Base-by-base conservation (phyloP, 2,888 invertebrate genomes). In the Morpho helenor region DNA sequence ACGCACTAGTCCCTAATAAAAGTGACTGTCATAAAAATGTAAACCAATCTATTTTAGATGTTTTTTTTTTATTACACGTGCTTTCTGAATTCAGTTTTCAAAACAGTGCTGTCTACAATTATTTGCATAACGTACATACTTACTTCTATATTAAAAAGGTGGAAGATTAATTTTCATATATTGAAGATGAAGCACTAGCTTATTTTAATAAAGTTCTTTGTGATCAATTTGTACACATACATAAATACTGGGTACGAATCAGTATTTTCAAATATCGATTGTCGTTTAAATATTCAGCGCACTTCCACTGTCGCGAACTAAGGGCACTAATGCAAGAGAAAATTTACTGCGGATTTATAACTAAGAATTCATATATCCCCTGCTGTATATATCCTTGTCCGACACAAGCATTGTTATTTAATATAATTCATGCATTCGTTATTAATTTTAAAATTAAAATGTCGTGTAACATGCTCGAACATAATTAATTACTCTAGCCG, bases 401-500 rank as follows among this genome's bases (percentile, higher is more conserved):
- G 55, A 41, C 58, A 56, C 51, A 52, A 40, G 49, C 55, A 58
- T 57, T 44, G 62, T 57, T 66, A 59, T 61, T 56, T 54, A 62
- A 66, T 42, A 52, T 59, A 44, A 60, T 58, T 52, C 54, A 57
- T 58, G 52, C 53, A 58, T 49, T 64, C 58, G 58, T 56, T 66
- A 65, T 63, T 57, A 62, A 66, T 64, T 65, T 65, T 65, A 61
- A 74, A 71, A 70, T 75, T 69, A 74, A 74, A 74, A 73, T 68
- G 70, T 72, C 72, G 72, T 66, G 69, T 70, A 74, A 72, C 67
- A 72, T 66, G 66, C 66, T 64, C 64, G 68, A 75, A 73, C 75
- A 75, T 77, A 77, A 82, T 83, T 83, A 84, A 82, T 82, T 78
- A 77, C 77, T 75, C 67, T 71, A 73, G 75, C 73, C 76, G 75